Conservation (phyloP, 2,797 vertebrate species). For the Danio jaintianensis region DNA sequence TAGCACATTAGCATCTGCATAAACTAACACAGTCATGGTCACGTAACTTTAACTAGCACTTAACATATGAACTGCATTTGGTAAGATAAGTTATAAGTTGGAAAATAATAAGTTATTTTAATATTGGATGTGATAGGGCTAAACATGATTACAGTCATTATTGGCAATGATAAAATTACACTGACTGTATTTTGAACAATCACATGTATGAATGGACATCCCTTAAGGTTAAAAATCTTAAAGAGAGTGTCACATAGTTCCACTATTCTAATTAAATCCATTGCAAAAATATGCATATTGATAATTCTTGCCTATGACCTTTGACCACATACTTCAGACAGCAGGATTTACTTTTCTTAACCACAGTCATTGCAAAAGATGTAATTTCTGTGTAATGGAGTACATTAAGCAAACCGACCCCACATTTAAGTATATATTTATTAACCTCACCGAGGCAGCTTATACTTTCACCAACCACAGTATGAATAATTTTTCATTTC, state of each 20-base stretch:
- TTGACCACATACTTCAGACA: constrained; percentile 27
- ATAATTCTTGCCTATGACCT: constrained; percentile 12
- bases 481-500: constrained; percentile 18
- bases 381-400: neutral
- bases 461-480: constrained; percentile 25
- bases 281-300: constrained; percentile 21
- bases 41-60: neutral
- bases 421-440: constrained; percentile 12
- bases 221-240: constrained; percentile 23
- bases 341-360: constrained; percentile 45
- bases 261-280: neutral
- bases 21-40: neutral
- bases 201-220: neutral
- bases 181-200: neutral
- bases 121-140: neutral
- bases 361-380: constrained; percentile 12
- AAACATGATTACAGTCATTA: constrained; percentile 9
- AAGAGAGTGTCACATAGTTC: neutral
- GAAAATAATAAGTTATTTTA: neutral
- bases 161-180: neutral
- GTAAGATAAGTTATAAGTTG: too few relatives aligned
- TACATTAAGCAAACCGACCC: neutral
- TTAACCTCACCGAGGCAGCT: neutral
- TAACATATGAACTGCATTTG: neutral
- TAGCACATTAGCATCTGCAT: constrained; percentile 36